Base-by-base conservation (phyloP, 2,113 vertebrate species). In the Neolamprologus fasciatus region DNA sequence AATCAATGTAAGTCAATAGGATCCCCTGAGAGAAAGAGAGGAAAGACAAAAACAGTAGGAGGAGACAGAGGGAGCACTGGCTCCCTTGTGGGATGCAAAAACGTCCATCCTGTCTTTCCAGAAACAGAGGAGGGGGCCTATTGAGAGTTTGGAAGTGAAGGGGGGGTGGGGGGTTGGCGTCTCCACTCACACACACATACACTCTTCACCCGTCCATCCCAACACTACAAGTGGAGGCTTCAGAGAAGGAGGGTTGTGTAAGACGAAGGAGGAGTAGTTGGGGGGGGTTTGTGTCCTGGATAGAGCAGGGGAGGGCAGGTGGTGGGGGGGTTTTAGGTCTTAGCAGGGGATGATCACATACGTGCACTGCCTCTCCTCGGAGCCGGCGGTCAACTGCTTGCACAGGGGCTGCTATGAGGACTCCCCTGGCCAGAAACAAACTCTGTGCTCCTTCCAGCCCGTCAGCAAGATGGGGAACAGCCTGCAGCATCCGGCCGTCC, bases 341-440 rank as follows among this genome's bases (percentile, higher is more conserved):
- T 89, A 94, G 78, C 86, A 7, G 5, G 94, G 93, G 95, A 98
- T 97, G 97, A 97, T 97, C 88, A 95, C 97, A 95, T 97, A 97
- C 89, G 95, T 97, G 91, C 97, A 94, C 81, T 97, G 97, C 95
- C 95, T 98, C 94, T 96, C 96, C 26, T 81, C 95, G 3, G 95
- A 96, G 66, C 96, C 96, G 2, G 96, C 94, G 96, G 95, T 97
- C 89, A 96, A 96, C 83, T 97, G 97, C 96, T 97, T 96, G 94
- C 91, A 95, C 94, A 93, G 92, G 93, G 93, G 95, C 94, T 96
- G 96, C 96, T 95, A 96, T 92, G 95, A 97, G 93, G 97, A 96
- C 90, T 89, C 91, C 53, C 17, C 89, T 31, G 86, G 92, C 0
- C 90, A 96, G 78, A 95, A 96, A 84, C 93, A 90, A 92, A 96